Percentiles rank a stretch among this genome's conserved stretches.
These are phyloP conservation scores for Ochlodes sylvanus DNA, from an alignment of 2,888 invertebrate species.

Conservation along the genomic window DNA sequence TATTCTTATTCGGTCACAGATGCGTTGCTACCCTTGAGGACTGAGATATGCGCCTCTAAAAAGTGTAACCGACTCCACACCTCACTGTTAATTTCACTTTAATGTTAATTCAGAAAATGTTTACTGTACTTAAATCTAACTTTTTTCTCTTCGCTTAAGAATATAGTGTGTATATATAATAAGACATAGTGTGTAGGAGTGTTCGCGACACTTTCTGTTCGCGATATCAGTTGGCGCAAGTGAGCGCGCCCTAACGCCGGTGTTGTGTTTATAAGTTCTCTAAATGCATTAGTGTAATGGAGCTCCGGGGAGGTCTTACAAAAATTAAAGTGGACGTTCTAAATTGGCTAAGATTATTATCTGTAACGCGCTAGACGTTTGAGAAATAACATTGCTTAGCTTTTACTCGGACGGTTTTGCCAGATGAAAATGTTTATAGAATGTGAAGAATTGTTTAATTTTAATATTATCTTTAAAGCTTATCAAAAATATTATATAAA, in stretches of 20 bases:
- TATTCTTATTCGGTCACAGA: no score
- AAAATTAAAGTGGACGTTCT: slow-evolving; percentile 44
- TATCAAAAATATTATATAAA: no score
- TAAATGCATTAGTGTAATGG: slow-evolving; percentile 50
- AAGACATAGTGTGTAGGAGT: background rate
- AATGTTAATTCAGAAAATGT: no score
- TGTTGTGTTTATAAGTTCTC: slow-evolving; percentile 40
- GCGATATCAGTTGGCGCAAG: background rate
- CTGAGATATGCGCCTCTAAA: no score
- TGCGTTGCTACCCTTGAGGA: no score
- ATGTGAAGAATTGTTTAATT: slow-evolving; percentile 15
- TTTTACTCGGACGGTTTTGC: slow-evolving; percentile 1
- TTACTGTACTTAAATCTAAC: no score
- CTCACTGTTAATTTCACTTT: no score
- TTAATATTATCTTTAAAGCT: background rate
- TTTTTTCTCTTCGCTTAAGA: background rate
- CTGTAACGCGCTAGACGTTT: slow-evolving; percentile 34
- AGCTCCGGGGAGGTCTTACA: slow-evolving; percentile 42
- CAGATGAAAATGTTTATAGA: background rate
- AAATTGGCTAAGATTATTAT: slow-evolving; percentile 37
- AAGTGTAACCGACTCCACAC: no score
- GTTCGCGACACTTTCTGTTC: background rate
- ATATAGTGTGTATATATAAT: no score
- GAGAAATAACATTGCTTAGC: slow-evolving; percentile 31
- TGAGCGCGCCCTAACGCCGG: slow-evolving; percentile 34